A percentile compares a stretch with the other conserved stretches of the same genome.
phyloP scores from a whole-genome alignment of 2,888 invertebrate species.

The Macroteleia sp. region DNA sequence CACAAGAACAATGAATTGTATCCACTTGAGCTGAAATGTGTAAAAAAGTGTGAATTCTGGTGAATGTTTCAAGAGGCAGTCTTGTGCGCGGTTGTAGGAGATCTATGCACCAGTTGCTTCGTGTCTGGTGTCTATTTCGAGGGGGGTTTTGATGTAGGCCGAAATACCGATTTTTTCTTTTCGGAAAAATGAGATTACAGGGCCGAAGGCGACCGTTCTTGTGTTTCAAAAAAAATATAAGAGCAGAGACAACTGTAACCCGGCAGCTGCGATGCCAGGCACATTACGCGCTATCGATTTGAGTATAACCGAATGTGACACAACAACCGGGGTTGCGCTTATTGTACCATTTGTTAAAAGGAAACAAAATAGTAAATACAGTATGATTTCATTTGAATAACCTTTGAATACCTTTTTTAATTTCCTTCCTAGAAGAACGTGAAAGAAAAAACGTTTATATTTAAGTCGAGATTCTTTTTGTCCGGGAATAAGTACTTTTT shows the following conservation, averaged over 20 bases:
- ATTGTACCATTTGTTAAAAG: constrained; percentile 34
- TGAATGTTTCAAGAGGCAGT: constrained; percentile 33
- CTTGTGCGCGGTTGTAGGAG: constrained; percentile 10
- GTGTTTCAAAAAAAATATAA: constrained; percentile 54
- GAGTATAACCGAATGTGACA: constrained; percentile 52
- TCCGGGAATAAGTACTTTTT: too few relatives aligned
- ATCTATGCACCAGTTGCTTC: constrained; percentile 27
- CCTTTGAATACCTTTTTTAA: constrained; percentile 32
- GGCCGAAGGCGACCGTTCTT: constrained; percentile 48
- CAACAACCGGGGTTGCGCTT: constrained; percentile 30
- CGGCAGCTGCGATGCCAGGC: constrained; percentile 46
- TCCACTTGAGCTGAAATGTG: constrained; percentile 40
- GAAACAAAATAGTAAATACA: constrained; percentile 35
- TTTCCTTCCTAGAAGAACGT: constrained; percentile 15
- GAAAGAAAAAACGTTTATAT: too few relatives aligned
- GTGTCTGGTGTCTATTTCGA: constrained; percentile 45
- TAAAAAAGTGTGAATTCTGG: constrained; percentile 57
- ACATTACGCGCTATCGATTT: constrained; percentile 40
- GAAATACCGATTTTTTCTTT: constrained; percentile 60
- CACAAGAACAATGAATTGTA: constrained; percentile 33
- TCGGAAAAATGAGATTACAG: constrained; percentile 61
- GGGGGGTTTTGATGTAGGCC: constrained; percentile 40
- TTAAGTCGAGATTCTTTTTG: too few relatives aligned
- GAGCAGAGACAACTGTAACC: constrained; percentile 46
- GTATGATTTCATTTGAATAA: constrained; percentile 41